Conservation (phyloP, 2,888 invertebrate species). For the Stenotaenia linearis region DNA sequence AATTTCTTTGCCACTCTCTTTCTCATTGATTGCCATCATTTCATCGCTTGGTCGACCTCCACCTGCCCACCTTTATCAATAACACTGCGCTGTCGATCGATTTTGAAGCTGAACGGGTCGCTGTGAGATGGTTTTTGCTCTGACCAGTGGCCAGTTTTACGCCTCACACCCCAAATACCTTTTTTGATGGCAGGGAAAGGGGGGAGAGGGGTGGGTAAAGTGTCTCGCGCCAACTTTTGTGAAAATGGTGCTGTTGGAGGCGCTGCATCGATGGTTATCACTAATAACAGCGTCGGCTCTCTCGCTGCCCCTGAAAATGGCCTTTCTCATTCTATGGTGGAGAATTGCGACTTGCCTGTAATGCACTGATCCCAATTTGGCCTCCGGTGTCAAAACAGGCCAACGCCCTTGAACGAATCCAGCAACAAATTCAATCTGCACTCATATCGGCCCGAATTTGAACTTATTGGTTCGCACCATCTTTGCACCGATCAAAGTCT, state of each 20-base stretch:
- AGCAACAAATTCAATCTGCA: constrained; percentile 2
- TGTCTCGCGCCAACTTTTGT: not conserved
- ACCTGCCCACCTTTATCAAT: constrained; percentile 26
- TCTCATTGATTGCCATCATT: constrained; percentile 22
- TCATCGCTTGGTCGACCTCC: constrained; percentile 17
- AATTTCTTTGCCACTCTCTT: constrained; percentile 3
- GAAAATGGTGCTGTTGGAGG: not conserved
- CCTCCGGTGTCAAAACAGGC: constrained; percentile 3
- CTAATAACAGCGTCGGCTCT: not conserved
- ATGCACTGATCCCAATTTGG: constrained; percentile 23
- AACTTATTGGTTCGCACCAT: constrained; percentile 5
- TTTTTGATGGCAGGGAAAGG: not conserved
- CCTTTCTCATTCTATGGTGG: not conserved
- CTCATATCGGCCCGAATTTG: not conserved
- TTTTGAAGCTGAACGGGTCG: constrained; percentile 12
- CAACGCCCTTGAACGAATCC: not conserved
- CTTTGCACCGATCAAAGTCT: not conserved
- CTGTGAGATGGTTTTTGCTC: not conserved
- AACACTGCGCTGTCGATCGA: not conserved
- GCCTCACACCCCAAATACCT: not conserved
- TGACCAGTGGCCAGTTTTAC: constrained; percentile 10
- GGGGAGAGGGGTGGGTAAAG: not conserved
- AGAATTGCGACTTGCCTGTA: constrained; percentile 14
- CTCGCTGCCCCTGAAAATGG: not conserved
- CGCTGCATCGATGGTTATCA: not conserved